Evolutionary conservation across 2,113 vertebrate genomes (phyloP).

Genomic region (Porphyrio hochstetteri): DNA sequence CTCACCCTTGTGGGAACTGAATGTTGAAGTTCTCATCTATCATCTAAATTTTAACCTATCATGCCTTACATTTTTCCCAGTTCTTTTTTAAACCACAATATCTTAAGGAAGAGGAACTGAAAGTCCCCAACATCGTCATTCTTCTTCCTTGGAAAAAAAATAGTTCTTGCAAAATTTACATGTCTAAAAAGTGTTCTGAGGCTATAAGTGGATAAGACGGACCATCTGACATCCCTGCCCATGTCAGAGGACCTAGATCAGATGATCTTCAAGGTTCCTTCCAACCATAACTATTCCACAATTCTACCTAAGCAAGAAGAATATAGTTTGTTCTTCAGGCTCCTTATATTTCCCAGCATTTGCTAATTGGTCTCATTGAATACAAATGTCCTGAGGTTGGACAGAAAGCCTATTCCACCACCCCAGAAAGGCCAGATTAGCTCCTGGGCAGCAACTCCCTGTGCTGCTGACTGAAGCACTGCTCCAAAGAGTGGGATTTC

Average conservation of each 20-base stretch:
- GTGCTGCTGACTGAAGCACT: neutral
- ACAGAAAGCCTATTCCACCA: neutral
- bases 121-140: neutral
- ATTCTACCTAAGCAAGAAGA: neutral
- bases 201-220: neutral
- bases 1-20: neutral
- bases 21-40: neutral
- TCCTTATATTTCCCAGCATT: neutral
- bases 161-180: neutral
- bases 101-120: neutral
- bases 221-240: too few relatives aligned
- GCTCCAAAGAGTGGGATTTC: neutral
- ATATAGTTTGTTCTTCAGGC: neutral
- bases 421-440: neutral
- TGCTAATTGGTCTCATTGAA: accelerated
- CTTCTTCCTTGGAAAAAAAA: neutral
- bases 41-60: neutral
- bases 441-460: neutral
- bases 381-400: neutral
- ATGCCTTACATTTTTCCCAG: neutral
- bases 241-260: neutral
- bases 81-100: neutral
- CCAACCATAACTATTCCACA: neutral
- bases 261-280: neutral
- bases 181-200: neutral